Base-by-base conservation (phyloP, 2,113 vertebrate genomes). In the Chaetura pelagica region DNA sequence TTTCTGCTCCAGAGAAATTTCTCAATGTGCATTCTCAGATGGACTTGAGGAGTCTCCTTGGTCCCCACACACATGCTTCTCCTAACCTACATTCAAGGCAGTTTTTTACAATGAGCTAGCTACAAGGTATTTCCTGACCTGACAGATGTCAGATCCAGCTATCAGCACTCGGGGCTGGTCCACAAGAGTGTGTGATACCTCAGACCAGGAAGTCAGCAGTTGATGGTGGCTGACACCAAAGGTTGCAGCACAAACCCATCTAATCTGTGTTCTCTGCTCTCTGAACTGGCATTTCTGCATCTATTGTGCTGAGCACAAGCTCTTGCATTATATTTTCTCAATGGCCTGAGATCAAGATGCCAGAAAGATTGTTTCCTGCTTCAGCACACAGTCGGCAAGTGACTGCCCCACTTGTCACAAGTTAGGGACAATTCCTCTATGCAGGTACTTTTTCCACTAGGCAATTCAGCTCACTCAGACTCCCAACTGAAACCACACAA, bases 331-430 rank as follows among this genome's bases (percentile, higher is more conserved):
- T n/a, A 10, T 61, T 64, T 76, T 88, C 40, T 59, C 24, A 19
- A 15, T 12, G 19, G n/a, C 38, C 16, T 40, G n/a, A 38, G 34
- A 30, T 69, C 27, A 46, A 18, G 49, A 29, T 22, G 12, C 58
- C 49, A 35, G 62, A 83, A 84, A 51, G n/a, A 19, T 48, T 29
- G 7, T 22, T 74, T 79, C 17, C 49, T 42, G 42, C 24, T 74
- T 63, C 61, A 80, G n/a, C 34, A 66, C 46, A 15, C 79, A 80
- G 8, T 19, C 52, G 49, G 26, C 23, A 38, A 35, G 44, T 7
- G 55, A 54, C 2, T 3, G 18, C 29, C 30, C 21, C 0, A 1
- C 22, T 35, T 35, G 38, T 75, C 42, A 48, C 0, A 0, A 27
- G 21, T 67, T 63, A 12, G 8, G 40, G 40, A 61, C 0, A 4